Evolutionary conservation across 2,113 vertebrate genomes (phyloP), one percentile per base, ranked within the genome.

Genomic region (Amazona vittata): DNA sequence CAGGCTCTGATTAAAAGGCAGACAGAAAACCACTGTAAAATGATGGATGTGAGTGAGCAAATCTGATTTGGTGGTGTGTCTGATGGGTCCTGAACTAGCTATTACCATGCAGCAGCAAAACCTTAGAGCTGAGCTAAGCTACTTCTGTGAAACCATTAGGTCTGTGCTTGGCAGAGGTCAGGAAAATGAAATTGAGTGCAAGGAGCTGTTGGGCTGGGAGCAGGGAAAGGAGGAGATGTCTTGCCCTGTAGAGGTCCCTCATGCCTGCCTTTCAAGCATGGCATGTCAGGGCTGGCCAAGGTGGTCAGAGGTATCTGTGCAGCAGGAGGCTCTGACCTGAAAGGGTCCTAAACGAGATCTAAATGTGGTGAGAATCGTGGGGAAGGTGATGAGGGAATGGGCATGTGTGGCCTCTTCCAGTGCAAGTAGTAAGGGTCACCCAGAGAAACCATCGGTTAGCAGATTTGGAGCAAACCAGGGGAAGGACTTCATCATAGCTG

Each of bases 241-340:
- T 71, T 60, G 78, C 43, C 33, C 64, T 0, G 0, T 75, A 43
- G 46, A 74, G n/a, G 65, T 78, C 83, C 39, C 75, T 5, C 8
- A 26, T 81, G 49, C 69, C 37, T 69, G 73, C 50, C 24, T 81
- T 39, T 90, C 62, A 68, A 68, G 60, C 11, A 3, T 0, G 1
- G 50, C 3, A 5, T 1, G 1, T 15, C 0, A 0, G 18, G 57
- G 31, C 78, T 82, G 47, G 35, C 65, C 3, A 1, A 47, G 1
- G 0, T 63, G 43, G 52, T 68, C 76, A 49, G 64, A 94, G 49
- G 49, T 12, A 2, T 18, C 63, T 79, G 6, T 64, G 62, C 50
- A 73, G 67, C 37, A 43, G 63, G 29, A 0, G 0, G 35, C 16
- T 82, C 28, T 84, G 59, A 73, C 43, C 75, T 88, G 47, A 68